Percentiles rank a stretch among this genome's conserved stretches.
phyloP scores from a whole-genome alignment of 2,888 invertebrate species.

The Eupithecia dodoneata region DNA sequence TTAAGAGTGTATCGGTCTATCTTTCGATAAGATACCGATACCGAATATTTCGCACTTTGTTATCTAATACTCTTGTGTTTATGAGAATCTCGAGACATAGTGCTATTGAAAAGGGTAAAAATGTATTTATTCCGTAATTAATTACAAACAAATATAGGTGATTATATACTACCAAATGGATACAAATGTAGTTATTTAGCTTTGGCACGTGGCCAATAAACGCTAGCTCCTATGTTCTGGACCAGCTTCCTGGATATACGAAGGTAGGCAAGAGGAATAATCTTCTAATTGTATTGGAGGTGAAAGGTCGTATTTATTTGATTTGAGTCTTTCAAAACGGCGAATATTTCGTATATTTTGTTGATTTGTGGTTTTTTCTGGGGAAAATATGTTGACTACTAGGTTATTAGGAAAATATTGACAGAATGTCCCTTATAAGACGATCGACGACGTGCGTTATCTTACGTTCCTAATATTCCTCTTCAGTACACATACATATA shows the following conservation, averaged over 20 bases:
- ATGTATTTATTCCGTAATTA: too few species aligned
- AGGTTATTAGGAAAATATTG: background rate
- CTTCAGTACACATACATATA: too few species aligned
- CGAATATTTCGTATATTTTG: slow-evolving; percentile 19
- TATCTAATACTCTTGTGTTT: too few species aligned
- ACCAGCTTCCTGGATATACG: slow-evolving; percentile 54
- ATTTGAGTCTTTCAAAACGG: slow-evolving; percentile 48
- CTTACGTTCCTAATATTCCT: background rate
- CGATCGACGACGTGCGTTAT: background rate
- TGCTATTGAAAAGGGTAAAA: too few species aligned
- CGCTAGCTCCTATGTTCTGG: slow-evolving; percentile 34
- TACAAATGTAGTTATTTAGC: background rate
- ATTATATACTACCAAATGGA: background rate
- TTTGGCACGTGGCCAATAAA: background rate
- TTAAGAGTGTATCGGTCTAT: too few species aligned
- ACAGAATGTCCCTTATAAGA: background rate
- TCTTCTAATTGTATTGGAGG: slow-evolving; percentile 70
- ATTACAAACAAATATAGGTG: too few species aligned
- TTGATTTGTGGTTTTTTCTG: slow-evolving; percentile 4
- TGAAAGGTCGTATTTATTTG: slow-evolving; percentile 60
- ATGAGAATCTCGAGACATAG: too few species aligned
- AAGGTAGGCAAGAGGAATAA: slow-evolving; percentile 68
- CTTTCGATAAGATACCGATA: too few species aligned
- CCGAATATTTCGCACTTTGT: too few species aligned
- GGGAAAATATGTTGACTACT: background rate